These are phyloP conservation scores for Mirounga angustirostris DNA, from an alignment of 2,113 vertebrate species.

Conservation along the genomic window DNA sequence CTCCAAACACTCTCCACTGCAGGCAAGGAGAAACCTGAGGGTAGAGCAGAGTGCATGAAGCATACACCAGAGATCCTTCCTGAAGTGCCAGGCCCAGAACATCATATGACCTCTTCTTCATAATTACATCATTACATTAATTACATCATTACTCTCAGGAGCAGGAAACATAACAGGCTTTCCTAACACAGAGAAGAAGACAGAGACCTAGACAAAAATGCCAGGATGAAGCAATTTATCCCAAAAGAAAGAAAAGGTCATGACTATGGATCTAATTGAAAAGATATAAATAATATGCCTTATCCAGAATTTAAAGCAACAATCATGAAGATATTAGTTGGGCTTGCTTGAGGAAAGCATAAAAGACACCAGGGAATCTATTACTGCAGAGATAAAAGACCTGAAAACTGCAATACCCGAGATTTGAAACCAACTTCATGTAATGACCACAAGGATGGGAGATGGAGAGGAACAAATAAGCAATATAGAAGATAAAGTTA, in stretches of 20 bases:
- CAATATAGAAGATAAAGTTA: background rate
- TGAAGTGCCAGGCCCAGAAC: background rate
- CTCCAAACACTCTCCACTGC: background rate
- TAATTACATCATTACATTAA: background rate
- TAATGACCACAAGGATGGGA: background rate
- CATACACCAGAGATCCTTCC: background rate
- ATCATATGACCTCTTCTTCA: background rate
- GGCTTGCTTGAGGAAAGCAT: background rate
- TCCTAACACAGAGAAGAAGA: background rate
- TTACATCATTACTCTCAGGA: background rate
- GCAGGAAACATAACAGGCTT: background rate
- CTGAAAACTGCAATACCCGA: background rate
- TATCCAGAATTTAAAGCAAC: background rate
- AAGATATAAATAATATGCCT: background rate
- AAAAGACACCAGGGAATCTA: background rate
- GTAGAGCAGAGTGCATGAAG: background rate
- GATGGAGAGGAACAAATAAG: background rate
- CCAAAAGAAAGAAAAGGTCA: background rate
- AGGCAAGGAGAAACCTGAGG: background rate
- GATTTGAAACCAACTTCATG: background rate
- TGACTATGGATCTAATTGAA: background rate
- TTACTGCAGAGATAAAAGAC: background rate
- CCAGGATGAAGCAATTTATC: background rate
- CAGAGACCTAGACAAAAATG: background rate
- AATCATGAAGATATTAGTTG: background rate